These are phyloP conservation scores for Sebastes trivittatus DNA, from an alignment of 2,797 vertebrate genomes.

Conservation along the genomic window DNA sequence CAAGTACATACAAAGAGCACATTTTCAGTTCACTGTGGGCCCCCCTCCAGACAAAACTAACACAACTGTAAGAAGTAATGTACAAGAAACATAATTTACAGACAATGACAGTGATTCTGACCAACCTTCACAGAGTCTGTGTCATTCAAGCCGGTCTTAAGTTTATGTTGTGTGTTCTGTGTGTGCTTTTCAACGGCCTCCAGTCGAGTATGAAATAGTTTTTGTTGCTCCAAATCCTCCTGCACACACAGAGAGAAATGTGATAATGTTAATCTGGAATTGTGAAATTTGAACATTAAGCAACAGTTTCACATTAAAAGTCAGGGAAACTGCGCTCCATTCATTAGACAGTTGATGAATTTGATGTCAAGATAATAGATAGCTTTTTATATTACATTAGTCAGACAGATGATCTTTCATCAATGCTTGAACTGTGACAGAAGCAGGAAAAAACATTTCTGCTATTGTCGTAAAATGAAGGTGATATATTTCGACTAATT, in stretches of 20 bases:
- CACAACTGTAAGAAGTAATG: not conserved
- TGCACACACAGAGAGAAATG: slow-evolving; percentile 29
- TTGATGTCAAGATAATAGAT: not conserved
- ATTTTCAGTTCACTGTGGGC: not conserved
- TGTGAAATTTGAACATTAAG: not conserved
- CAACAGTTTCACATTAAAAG: not conserved
- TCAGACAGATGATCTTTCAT: not conserved
- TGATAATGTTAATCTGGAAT: not conserved
- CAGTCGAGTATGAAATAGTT: slow-evolving; percentile 77
- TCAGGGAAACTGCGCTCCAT: not conserved
- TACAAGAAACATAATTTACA: not conserved
- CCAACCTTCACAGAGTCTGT: slow-evolving; percentile 70
- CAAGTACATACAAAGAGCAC: not conserved
- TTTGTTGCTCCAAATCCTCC: slow-evolving; percentile 77
- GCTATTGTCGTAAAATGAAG: not conserved
- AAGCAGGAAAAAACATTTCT: not conserved
- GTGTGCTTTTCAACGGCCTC: slow-evolving; percentile 77
- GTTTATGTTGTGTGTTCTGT: slow-evolving; percentile 14
- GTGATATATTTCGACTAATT: not conserved
- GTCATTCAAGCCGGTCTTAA: not conserved
- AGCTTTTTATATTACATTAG: not conserved
- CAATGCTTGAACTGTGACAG: not conserved
- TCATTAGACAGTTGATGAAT: not conserved
- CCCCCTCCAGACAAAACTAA: not conserved
- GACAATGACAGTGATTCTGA: not conserved